Base-by-base conservation (phyloP, 2,113 vertebrate genomes). In the Vulpes ferrilata region DNA sequence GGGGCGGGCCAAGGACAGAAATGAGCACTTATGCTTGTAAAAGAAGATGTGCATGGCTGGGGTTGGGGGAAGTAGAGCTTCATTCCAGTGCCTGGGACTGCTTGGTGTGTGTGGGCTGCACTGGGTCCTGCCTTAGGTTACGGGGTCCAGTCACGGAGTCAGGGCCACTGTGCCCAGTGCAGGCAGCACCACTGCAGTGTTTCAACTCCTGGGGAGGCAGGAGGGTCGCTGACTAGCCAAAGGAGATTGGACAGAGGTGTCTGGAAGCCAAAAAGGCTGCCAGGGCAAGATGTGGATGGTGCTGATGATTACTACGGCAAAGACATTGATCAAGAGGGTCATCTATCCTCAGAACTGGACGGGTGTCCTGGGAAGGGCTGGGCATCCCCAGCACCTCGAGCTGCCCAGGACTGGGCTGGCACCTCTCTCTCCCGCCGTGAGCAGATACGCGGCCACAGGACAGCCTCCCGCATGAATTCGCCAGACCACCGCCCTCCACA, bases 291-390 rank as follows among this genome's bases (percentile, higher is more conserved):
- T n/a, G 5, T 0, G 0, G 59, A 55, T 2, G 19, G 0, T 3
- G 53, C 0, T 0, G 16, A 2, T 0, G 17, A 12, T 5, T 0
- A 3, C 0, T 13, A 3, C 0, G 38, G 17, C 1, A 13, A 32
- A 11, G 32, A 10, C 2, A 0, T 32, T 3, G 0, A 1, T 0
- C 0, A 11, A 0, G 17, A 64, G 10, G 92, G 55, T 57, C 1
- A 3, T 9, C 51, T 22, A 94, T 27, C 35, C 19, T 35, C 32
- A 0, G 64, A 27, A 76, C 13, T 0, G 25, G 12, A 19, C 10
- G 35, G n/a, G 35, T 11, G 57, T 30, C 48, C 1, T 0, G 11
- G 38, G 82, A 22, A 23, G 76, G 15, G 27, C 0, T 16, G 43
- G 9, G 10, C 0, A 1, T 35, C 19, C 11, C 11, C 0, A 1